These are phyloP conservation scores for Drosophila neonasuta DNA, from an alignment of 2,888 invertebrate species.

Conservation along the genomic window DNA sequence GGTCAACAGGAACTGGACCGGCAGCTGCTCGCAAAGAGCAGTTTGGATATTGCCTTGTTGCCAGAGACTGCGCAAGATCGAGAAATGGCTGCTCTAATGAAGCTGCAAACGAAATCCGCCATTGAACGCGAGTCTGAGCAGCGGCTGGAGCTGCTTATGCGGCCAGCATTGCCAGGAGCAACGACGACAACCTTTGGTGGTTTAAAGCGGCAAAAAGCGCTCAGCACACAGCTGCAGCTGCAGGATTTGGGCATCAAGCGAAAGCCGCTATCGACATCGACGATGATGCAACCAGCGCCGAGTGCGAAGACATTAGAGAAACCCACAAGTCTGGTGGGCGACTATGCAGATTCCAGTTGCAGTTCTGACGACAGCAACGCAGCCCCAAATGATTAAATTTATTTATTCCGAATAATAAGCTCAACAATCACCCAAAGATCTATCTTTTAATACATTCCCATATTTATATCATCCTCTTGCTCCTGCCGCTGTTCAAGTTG, in stretches of 20 bases:
- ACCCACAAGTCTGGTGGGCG: constrained; percentile 65
- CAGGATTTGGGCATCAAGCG: constrained; percentile 80
- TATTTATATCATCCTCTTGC: constrained; percentile 30
- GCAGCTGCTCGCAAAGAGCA: constrained; percentile 88
- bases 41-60: constrained; percentile 89
- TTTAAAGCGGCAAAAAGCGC: constrained; percentile 84
- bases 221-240: constrained; percentile 78
- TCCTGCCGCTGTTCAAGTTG: not conserved
- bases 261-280: not conserved
- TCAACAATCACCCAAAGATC: constrained; percentile 1
- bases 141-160: constrained; percentile 83
- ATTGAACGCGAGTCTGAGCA: constrained; percentile 84
- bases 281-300: not conserved
- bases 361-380: constrained; percentile 54
- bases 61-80: constrained; percentile 91
- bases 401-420: constrained; percentile 18
- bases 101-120: constrained; percentile 86
- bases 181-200: constrained; percentile 84
- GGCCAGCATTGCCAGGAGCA: constrained; percentile 84
- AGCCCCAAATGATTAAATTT: constrained; percentile 38
- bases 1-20: constrained; percentile 87
- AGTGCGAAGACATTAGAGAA: not conserved
- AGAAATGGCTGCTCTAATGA: constrained; percentile 89
- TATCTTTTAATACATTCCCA: constrained; percentile 40
- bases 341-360: constrained; percentile 66